Evolutionary conservation across 2,113 vertebrate genomes (phyloP).

Genomic region (Oreochromis tanganicae): DNA sequence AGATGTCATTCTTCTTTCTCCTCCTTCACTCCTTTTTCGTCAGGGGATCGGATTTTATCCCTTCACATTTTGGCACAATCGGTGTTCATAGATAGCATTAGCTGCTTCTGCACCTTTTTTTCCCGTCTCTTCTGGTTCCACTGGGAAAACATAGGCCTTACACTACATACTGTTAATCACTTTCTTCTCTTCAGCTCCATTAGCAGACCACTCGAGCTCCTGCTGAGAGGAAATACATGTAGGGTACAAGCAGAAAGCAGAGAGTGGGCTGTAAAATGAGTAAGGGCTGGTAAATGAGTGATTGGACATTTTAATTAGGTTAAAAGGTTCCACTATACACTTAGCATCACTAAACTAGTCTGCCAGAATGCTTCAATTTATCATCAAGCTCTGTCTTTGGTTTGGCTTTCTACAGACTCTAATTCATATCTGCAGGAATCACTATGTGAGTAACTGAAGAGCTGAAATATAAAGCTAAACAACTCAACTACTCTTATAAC

Average conservation of each 20-base stretch:
- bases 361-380: not conserved
- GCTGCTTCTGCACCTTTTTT: accelerated
- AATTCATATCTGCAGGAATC: not conserved
- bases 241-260: not conserved
- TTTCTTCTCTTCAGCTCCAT: not conserved
- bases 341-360: not conserved
- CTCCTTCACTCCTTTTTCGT: not conserved
- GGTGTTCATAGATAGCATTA: not conserved
- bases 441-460: not conserved
- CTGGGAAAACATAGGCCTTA: not conserved
- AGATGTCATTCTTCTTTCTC: not conserved
- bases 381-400: not conserved
- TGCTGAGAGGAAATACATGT: not conserved
- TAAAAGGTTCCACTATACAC: not conserved
- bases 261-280: not conserved
- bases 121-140: not conserved
- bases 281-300: not conserved
- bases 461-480: not conserved
- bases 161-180: not conserved
- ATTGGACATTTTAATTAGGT: not conserved
- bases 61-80: not conserved
- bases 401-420: not conserved
- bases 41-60: not conserved
- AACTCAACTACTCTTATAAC: not conserved
- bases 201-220: not conserved